Conservation (phyloP, 2,113 vertebrate species). For the Scopus umbretta region DNA sequence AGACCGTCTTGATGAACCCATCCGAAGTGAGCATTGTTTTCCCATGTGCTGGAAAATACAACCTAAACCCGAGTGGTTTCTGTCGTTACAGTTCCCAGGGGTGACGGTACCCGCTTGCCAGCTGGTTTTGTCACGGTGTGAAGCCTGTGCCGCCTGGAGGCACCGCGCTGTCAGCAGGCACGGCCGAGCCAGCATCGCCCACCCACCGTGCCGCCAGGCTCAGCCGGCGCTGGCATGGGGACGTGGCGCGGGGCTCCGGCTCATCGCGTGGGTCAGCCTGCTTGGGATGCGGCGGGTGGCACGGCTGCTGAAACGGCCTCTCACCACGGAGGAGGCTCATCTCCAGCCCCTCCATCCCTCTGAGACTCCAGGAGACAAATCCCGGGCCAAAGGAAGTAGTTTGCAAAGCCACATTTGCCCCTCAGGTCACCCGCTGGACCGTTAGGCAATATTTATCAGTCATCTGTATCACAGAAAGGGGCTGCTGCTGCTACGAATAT, state of each 20-base stretch:
- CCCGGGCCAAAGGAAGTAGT: not conserved
- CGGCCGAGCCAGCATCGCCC: not conserved
- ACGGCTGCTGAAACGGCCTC: fast-evolving
- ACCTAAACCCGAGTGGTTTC: fast-evolving
- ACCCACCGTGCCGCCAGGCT: not conserved
- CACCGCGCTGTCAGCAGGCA: not conserved
- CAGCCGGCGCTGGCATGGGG: not conserved
- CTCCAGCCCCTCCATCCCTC: not conserved
- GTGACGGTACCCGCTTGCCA: not conserved
- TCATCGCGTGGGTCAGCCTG: not conserved
- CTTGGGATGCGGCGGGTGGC: not conserved
- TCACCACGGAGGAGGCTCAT: fast-evolving
- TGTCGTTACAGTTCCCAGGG: fast-evolving
- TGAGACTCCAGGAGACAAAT: not conserved
- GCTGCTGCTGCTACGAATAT: not conserved
- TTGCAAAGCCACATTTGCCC: not conserved
- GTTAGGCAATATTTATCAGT: not conserved
- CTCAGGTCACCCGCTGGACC: not conserved
- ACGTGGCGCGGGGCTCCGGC: not conserved
- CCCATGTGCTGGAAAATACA: fast-evolving
- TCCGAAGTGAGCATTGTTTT: too few relatives aligned
- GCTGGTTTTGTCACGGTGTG: fast-evolving
- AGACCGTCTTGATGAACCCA: fast-evolving
- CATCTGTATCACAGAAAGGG: not conserved
- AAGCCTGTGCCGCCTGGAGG: fast-evolving